phyloP scores from a whole-genome alignment of 92 coral and sea anemone genomes.

The Palythoa heliodiscus region DNA sequence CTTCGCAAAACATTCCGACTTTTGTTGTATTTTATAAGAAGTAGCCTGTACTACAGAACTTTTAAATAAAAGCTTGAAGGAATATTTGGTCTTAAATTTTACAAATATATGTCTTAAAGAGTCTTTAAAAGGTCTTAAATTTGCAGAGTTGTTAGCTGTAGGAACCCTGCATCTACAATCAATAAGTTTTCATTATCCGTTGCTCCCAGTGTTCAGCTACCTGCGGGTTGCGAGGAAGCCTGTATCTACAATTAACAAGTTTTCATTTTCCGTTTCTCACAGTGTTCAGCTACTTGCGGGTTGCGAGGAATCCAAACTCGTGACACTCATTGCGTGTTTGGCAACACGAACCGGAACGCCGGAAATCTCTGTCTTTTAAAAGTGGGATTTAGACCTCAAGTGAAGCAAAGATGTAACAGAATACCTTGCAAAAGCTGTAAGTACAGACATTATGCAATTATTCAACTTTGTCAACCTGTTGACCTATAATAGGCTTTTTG shows the following conservation, averaged over 20 bases:
- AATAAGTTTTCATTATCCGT: background rate
- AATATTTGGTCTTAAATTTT: no score
- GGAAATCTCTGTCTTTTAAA: slow-evolving; percentile 55
- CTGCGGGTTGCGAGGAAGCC: slow-evolving; percentile 55
- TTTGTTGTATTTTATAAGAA: no score
- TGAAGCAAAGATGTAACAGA: slow-evolving; percentile 62
- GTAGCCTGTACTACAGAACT: no score
- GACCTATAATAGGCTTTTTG: background rate
- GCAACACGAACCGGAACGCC: slow-evolving; percentile 56
- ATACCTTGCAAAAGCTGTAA: slow-evolving; percentile 40
- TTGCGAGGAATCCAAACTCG: slow-evolving; percentile 65
- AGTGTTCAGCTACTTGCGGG: slow-evolving; percentile 85
- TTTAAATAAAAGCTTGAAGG: no score
- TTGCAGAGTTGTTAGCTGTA: no score
- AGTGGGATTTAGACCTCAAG: slow-evolving; percentile 46
- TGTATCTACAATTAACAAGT: background rate
- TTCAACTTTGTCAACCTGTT: background rate
- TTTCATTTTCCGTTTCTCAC: background rate
- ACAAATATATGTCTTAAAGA: no score
- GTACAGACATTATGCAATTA: background rate
- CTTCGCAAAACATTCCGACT: no score
- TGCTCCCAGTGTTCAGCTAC: slow-evolving; percentile 67
- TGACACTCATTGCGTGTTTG: slow-evolving; percentile 62
- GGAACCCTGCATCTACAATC: background rate
- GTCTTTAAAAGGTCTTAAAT: no score